Evolutionary conservation across 2,113 vertebrate genomes (phyloP), one percentile per base, ranked within the genome.

Genomic region (Rhea americana): DNA sequence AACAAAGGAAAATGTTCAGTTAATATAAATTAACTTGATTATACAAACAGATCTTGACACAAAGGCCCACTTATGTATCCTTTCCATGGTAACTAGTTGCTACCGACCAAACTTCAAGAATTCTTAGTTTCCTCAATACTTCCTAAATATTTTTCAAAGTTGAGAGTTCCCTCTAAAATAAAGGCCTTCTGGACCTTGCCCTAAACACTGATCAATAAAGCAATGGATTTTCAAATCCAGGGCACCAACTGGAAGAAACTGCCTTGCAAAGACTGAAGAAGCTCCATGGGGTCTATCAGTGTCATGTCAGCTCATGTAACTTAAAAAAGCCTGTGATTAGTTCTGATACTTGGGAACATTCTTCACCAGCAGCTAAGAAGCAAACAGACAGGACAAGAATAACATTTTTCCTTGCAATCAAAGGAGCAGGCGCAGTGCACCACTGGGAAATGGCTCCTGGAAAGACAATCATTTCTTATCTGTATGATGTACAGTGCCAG

Each of bases 391-490:
- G 53, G 86, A 67, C 32, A 62, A 28, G 58, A 89, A 24, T 5
- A 63, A 63, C 1, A 1, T 48, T 87, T 43, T 26, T 12, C 37
- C 28, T 66, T 11, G 63, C 5, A 1, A 7, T 20, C 39, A 35
- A 73, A 56, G 55, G 28, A 88, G 41, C 19, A 47, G 72, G 43
- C 4, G 28, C 32, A 32, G 45, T 5, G 24, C 16, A 56, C 59
- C 53, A 4, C 26, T 26, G 71, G 76, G 19, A 51, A 67, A 10
- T 1, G 7, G 35, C 35, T 37, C 19, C 0, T 2, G 73, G 2
- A 12, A 79, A 56, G 50, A 30, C 50, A 45, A 35, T 11, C 0
- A 0, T 12, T 82, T 56, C 50, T 68, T 14, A 68, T 26, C 82
- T 8, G 8, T 50, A 8, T 4, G 66, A 59, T 8, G 43, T 6